Evolutionary conservation across 2,797 vertebrate species (phyloP).

Genomic region (Xerus rutilus): DNA sequence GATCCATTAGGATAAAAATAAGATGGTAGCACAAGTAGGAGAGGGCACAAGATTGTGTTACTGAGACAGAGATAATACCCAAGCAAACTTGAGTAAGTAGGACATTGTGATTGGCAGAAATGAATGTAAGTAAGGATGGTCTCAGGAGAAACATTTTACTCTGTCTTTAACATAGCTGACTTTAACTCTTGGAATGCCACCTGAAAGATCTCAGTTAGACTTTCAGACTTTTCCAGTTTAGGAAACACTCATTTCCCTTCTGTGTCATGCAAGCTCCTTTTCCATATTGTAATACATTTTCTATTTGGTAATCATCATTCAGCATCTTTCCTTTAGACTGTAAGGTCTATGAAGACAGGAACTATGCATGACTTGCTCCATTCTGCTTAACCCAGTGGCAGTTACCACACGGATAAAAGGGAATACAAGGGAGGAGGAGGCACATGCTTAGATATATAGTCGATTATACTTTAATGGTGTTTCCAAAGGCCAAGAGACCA

Average conservation of each 20-base stretch:
- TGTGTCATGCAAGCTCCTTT: not conserved
- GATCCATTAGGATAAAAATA: slow-evolving; percentile 62
- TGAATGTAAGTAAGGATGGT: slow-evolving; percentile 65
- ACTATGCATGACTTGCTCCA: not conserved
- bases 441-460: not conserved
- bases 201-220: not conserved
- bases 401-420: not conserved
- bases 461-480: not conserved
- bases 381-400: not conserved
- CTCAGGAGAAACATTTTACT: slow-evolving; percentile 65
- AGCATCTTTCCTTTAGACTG: not conserved
- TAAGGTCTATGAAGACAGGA: slow-evolving; percentile 18
- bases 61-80: slow-evolving; percentile 63
- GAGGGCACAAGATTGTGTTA: slow-evolving; percentile 17
- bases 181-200: slow-evolving; percentile 60
- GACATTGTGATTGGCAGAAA: slow-evolving; percentile 79
- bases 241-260: not conserved
- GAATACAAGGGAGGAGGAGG: not conserved
- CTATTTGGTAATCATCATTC: not conserved
- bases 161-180: slow-evolving; percentile 52
- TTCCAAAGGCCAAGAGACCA: not conserved
- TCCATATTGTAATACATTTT: not conserved
- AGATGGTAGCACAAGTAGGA: slow-evolving; percentile 59
- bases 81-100: slow-evolving; percentile 60
- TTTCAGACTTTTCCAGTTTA: not conserved